These are phyloP conservation scores for Holothuria glaberrima DNA, from an alignment of 35 echinoderm and acorn worm species.

Conservation along the genomic window DNA sequence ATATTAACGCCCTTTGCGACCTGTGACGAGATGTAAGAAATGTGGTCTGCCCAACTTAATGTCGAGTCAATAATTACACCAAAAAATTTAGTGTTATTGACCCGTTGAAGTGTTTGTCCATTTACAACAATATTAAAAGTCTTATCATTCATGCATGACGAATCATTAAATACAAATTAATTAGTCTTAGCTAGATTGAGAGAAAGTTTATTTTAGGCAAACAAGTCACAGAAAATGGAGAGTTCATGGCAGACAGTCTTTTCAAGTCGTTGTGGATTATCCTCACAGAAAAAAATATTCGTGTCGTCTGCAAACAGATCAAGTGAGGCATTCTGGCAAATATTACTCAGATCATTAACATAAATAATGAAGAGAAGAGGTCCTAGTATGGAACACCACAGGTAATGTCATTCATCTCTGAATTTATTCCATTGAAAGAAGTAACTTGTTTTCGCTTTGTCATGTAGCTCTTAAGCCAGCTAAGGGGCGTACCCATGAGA, in stretches of 20 bases:
- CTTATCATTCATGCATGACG: neutral
- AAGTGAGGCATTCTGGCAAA: neutral
- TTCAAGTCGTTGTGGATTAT: neutral
- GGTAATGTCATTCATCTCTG: neutral
- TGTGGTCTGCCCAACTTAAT: neutral
- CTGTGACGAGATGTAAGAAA: neutral
- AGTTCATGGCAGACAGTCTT: neutral
- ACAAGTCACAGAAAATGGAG: neutral
- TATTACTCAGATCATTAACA: neutral
- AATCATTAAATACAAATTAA: neutral
- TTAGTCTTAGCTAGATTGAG: neutral
- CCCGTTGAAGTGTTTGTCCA: neutral
- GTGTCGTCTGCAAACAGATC: neutral
- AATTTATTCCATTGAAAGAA: constrained; percentile 9
- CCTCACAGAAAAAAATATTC: neutral
- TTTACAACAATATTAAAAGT: neutral
- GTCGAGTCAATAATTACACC: neutral
- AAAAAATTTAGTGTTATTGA: neutral
- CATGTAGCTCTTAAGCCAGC: neutral
- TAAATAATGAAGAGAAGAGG: constrained; percentile 5
- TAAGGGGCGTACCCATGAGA: neutral
- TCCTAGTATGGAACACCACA: constrained; percentile 20
- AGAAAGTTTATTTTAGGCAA: neutral
- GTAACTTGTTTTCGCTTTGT: neutral
- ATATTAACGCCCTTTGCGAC: neutral